A percentile compares a stretch with the other conserved stretches of the same genome.
These are phyloP conservation scores for Orycteropus afer DNA, from an alignment of 2,113 vertebrate genomes.

Conservation along the genomic window DNA sequence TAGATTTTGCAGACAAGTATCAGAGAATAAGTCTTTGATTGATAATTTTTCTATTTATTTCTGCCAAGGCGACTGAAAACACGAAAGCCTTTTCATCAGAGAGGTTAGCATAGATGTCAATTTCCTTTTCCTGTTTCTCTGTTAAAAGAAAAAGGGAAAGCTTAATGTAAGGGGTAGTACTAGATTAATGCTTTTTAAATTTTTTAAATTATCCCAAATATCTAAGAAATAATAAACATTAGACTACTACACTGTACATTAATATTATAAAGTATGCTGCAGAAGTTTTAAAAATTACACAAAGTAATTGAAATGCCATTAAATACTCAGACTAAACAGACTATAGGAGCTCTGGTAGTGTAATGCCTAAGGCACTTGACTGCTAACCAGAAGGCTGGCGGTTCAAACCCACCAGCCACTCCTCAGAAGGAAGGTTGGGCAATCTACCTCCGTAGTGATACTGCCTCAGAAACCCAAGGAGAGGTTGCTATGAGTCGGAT, in stretches of 20 bases:
- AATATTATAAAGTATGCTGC: background rate
- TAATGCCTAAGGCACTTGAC: too few relatives aligned
- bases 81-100: constrained; percentile 99
- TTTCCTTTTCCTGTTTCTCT: constrained; percentile 99
- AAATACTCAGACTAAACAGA: constrained; percentile 21
- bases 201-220: background rate
- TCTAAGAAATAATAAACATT: constrained; percentile 25
- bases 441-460: too few relatives aligned
- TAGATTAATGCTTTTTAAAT: background rate
- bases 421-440: too few relatives aligned
- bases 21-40: constrained; percentile 96
- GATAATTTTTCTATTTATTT: constrained; percentile 99
- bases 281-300: constrained; percentile 8
- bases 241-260: background rate
- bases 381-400: too few relatives aligned
- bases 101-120: constrained; percentile 97
- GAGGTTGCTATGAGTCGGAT: too few relatives aligned
- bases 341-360: too few relatives aligned
- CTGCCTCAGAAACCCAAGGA: too few relatives aligned
- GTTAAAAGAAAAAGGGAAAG: constrained; percentile 83
- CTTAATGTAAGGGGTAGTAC: constrained; percentile 45
- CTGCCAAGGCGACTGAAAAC: constrained; percentile 98
- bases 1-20: constrained; percentile 76
- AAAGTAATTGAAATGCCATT: constrained; percentile 45
- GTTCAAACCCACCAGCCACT: too few relatives aligned